Conservation (phyloP, 2,888 invertebrate species). For the Cheilosia grossa region DNA sequence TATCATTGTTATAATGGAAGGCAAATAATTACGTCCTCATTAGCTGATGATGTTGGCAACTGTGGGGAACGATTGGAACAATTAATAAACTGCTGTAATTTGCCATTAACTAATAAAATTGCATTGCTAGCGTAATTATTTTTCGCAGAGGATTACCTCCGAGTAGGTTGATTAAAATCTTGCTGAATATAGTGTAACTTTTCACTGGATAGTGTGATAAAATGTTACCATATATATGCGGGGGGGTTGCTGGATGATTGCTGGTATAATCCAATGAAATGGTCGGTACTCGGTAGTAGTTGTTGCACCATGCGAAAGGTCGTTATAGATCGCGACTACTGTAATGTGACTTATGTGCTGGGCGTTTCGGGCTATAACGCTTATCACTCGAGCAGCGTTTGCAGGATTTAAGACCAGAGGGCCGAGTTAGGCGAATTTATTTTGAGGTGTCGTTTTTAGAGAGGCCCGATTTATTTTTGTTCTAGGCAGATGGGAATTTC, state of each 20-base stretch:
- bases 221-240: neutral
- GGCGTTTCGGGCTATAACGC: too few relatives aligned
- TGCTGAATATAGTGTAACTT: slow-evolving; percentile 23
- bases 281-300: neutral
- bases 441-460: too few relatives aligned
- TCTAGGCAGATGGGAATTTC: too few relatives aligned
- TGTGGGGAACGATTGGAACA: slow-evolving; percentile 50
- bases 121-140: slow-evolving; percentile 71
- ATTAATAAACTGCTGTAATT: slow-evolving; percentile 74
- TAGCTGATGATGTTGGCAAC: slow-evolving; percentile 65
- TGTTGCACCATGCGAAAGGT: neutral
- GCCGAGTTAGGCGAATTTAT: too few relatives aligned
- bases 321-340: neutral
- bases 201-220: neutral
- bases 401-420: too few relatives aligned
- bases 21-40: slow-evolving; percentile 75
- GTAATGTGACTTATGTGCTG: neutral
- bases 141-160: slow-evolving; percentile 52
- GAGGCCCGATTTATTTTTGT: too few relatives aligned
- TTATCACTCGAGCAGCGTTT: too few relatives aligned
- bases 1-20: slow-evolving; percentile 71
- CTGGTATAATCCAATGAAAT: neutral
- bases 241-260: neutral
- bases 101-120: slow-evolving; percentile 74
- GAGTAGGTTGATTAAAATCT: slow-evolving; percentile 14